A percentile compares a stretch with the other conserved stretches of the same genome.
Evolutionary conservation across 2,888 invertebrate genomes (phyloP).

Genomic region (Cataglyphis altisquamis): DNA sequence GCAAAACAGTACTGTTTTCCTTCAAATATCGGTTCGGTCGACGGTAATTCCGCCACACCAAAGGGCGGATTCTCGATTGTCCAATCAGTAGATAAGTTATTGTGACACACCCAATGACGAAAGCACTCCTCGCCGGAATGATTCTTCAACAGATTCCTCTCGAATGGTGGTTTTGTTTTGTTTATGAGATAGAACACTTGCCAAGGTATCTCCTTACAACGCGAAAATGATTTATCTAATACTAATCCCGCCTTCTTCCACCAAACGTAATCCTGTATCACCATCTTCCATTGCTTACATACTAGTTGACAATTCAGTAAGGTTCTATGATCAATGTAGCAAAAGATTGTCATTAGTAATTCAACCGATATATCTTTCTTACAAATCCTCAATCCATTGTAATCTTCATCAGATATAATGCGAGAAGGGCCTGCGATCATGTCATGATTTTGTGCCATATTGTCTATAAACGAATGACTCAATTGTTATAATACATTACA

Average conservation of each 20-base stretch:
- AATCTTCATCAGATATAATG: slow-evolving; percentile 62
- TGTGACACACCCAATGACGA: slow-evolving; percentile 78
- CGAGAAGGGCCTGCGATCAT: slow-evolving; percentile 34
- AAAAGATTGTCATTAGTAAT: slow-evolving; percentile 85
- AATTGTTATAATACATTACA: no score
- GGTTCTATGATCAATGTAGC: slow-evolving; percentile 83
- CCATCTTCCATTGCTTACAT: slow-evolving; percentile 87
- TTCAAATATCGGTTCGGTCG: slow-evolving; percentile 85
- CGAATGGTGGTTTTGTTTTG: slow-evolving; percentile 83
- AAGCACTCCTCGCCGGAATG: slow-evolving; percentile 86
- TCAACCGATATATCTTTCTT: slow-evolving; percentile 85
- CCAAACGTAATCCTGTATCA: slow-evolving; percentile 85
- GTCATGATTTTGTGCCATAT: slow-evolving; percentile 65
- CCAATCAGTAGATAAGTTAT: slow-evolving; percentile 77
- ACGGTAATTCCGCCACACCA: slow-evolving; percentile 85
- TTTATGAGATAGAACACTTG: slow-evolving; percentile 86
- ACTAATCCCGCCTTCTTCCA: slow-evolving; percentile 83
- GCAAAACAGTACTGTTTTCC: slow-evolving; percentile 87
- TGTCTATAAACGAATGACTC: slow-evolving; percentile 1
- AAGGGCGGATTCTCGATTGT: slow-evolving; percentile 86
- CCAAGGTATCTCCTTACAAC: slow-evolving; percentile 83
- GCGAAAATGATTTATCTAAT: slow-evolving; percentile 73
- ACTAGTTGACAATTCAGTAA: slow-evolving; percentile 86
- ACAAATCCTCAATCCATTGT: slow-evolving; percentile 84
- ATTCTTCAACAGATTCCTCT: slow-evolving; percentile 87